Base-by-base conservation (phyloP, 2,888 invertebrate species). In the Tanytarsus gracilentus region DNA sequence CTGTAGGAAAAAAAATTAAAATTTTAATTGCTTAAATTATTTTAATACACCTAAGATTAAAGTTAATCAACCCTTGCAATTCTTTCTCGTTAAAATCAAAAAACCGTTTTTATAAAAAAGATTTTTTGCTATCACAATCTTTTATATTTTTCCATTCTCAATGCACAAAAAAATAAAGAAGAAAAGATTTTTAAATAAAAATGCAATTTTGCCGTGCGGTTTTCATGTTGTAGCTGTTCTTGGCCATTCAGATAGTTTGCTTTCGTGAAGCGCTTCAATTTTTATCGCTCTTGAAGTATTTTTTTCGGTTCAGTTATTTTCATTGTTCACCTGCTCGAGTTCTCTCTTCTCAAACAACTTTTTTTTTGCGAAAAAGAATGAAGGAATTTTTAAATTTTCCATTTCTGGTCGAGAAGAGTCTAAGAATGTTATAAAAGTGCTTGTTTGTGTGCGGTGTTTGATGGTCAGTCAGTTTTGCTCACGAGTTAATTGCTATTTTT, bases 271-370 rank as follows among this genome's bases (percentile, higher is more conserved):
- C 36, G 40, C 40, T 40, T 40, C 40, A 40, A 40, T 40, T 40
- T 40, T 40, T 40, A 21, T 40, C 40, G 14, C 21, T 40, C 40
- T 40, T 18, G 21, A 40, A 40, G 49, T 9, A 9, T 49, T 49
- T 25, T 18, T 49, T 49, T 49, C 49, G 49, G 49, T 49, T 49
- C 49, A 49, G 49, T 49, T 49, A 49, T 25, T 49, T 49, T 49
- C 49, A 49, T 25, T 49, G 49, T 49, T 49, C 49, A 49, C 49
- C 49, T 49, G 49, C 49, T 49, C 49, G 14, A 40, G 40, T 40
- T 16, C 16, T 40, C 18, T 40, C 21, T 40, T 40, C 21, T 40
- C 36, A 16, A 36, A 40, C 16, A 40, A 40, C 16, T 16, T 40
- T 4, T 40, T 40, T 14, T 18, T 40, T 40, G 40, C 16, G 18